phyloP scores from a whole-genome alignment of 2,888 invertebrate genomes.

The Eupeodes latifasciatus region DNA sequence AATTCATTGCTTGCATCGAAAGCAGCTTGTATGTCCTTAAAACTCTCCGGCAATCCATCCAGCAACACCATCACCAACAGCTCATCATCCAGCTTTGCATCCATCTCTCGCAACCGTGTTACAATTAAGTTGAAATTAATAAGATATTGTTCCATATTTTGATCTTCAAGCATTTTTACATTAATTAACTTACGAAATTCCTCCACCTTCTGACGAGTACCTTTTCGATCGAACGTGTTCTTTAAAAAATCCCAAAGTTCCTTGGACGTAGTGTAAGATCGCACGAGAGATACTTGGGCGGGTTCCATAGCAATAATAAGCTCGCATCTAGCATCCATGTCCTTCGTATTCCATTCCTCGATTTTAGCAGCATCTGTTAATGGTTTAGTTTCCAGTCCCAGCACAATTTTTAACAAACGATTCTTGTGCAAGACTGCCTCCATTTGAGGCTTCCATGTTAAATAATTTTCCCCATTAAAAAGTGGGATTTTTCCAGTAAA shows the following conservation, averaged over 20 bases:
- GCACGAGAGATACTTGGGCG: conserved; percentile 10
- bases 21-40: conserved; percentile 36
- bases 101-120: conserved; percentile 28
- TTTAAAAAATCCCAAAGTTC: conserved; percentile 45
- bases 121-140: conserved; percentile 35
- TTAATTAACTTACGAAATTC: conserved; percentile 45
- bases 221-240: conserved; percentile 30
- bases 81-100: conserved; percentile 51
- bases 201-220: conserved; percentile 32
- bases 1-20: conserved; percentile 3
- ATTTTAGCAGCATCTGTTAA: no score
- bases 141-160: conserved; percentile 36
- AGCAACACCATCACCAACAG: neutral
- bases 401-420: no score
- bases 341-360: conserved; percentile 25
- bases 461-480: no score
- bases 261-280: conserved; percentile 16
- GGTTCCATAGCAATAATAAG: conserved; percentile 22
- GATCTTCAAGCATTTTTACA: conserved; percentile 19
- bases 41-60: neutral
- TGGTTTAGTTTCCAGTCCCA: no score
- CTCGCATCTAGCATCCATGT: conserved; percentile 30
- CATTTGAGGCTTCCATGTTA: no score
- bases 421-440: no score
- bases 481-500: no score